phyloP scores from a whole-genome alignment of 2,888 invertebrate genomes.

The Anthophora plumipes region DNA sequence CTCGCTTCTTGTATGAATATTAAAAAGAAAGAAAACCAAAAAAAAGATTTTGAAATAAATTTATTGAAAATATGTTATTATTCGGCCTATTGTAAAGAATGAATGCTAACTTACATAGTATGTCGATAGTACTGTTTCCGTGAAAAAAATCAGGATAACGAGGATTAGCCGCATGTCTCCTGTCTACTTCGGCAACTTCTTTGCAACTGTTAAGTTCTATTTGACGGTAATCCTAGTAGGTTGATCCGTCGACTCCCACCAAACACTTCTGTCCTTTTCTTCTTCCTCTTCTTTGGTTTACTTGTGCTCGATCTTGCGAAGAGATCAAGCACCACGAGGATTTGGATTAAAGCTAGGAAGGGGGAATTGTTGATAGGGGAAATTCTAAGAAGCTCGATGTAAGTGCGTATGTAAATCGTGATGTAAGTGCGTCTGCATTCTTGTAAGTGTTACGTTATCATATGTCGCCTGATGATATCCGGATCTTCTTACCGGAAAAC shows the following conservation, averaged over 20 bases:
- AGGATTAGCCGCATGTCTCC: slow-evolving; percentile 73
- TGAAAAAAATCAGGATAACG: slow-evolving; percentile 66
- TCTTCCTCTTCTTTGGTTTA: slow-evolving; percentile 54
- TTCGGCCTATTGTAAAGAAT: background rate
- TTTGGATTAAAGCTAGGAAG: slow-evolving; percentile 43
- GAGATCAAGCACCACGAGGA: slow-evolving; percentile 44
- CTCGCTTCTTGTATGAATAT: background rate
- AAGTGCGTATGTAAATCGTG: slow-evolving; percentile 62
- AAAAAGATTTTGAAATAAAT: background rate
- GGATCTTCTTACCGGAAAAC: slow-evolving; percentile 62
- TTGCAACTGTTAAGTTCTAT: slow-evolving; percentile 66
- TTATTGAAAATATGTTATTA: background rate
- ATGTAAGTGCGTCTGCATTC: slow-evolving; percentile 59
- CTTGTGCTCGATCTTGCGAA: slow-evolving; percentile 45
- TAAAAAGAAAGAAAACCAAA: background rate
- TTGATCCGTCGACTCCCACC: slow-evolving; percentile 62
- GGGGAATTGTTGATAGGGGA: slow-evolving; percentile 60
- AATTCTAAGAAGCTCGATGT: slow-evolving; percentile 67
- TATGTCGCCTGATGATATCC: slow-evolving; percentile 48
- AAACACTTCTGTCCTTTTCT: slow-evolving; percentile 50
- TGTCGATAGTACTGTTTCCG: slow-evolving; percentile 63
- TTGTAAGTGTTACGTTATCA: slow-evolving; percentile 63
- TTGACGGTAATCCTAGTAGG: slow-evolving; percentile 50
- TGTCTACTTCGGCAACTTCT: slow-evolving; percentile 70
- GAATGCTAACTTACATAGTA: slow-evolving; percentile 72